phyloP scores from a whole-genome alignment of 1,140 invertebrate species.

The Mycetomoellerius zeteki region DNA sequence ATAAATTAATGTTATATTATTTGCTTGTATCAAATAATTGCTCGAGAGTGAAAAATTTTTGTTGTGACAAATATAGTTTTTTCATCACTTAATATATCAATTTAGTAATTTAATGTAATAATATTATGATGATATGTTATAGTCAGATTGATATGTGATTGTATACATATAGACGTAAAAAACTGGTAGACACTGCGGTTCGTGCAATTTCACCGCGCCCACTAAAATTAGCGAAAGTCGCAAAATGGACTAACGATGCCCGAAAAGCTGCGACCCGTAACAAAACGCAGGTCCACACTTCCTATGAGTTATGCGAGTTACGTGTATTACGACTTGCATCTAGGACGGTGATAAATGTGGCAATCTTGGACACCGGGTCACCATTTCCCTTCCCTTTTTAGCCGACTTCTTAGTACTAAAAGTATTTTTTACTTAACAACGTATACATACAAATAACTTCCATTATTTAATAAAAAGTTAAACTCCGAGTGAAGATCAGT shows the following conservation, averaged over 20 bases:
- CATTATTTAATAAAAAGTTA: neutral
- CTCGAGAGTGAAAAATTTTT: neutral
- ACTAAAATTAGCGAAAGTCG: conserved; percentile 62
- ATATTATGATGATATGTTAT: conserved; percentile 3
- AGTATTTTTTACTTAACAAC: neutral
- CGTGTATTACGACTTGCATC: neutral
- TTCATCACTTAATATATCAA: conserved; percentile 7
- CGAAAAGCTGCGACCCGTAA: conserved; percentile 61
- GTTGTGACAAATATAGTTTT: neutral
- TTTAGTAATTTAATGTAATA: neutral
- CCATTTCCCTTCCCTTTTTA: conserved; percentile 11
- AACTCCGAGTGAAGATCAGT: neutral
- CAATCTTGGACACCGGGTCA: neutral
- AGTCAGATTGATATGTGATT: neutral
- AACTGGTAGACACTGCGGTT: conserved; percentile 4
- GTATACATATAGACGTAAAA: conserved; percentile 1
- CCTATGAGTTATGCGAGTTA: neutral
- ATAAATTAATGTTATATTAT: neutral
- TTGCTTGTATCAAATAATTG: too few species aligned
- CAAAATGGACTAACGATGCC: neutral
- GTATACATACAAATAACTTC: neutral
- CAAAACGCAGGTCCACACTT: conserved; percentile 43
- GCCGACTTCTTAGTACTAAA: neutral
- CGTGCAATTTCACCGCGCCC: conserved; percentile 17
- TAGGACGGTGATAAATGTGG: conserved; percentile 4